Percentiles rank a stretch among this genome's conserved stretches.
These are phyloP conservation scores for Drosophila niveifrons DNA, from an alignment of 2,888 invertebrate genomes.

Conservation along the genomic window DNA sequence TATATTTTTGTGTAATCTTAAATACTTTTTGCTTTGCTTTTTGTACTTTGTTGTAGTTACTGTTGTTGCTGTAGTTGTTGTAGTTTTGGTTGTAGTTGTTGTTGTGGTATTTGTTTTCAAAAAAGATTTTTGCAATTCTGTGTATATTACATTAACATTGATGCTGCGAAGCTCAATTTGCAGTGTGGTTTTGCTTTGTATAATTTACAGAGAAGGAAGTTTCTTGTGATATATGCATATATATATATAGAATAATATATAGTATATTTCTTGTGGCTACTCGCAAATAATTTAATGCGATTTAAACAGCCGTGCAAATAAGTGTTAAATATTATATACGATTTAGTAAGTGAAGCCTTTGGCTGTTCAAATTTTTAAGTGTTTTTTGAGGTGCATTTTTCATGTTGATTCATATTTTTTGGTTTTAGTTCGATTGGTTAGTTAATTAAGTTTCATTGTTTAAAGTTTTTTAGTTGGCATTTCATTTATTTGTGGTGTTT, in stretches of 20 bases:
- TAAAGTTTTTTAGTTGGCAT: constrained; percentile 16
- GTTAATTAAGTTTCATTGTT: constrained; percentile 33
- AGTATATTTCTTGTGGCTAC: constrained; percentile 23
- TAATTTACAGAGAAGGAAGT: constrained; percentile 50
- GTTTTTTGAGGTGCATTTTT: constrained; percentile 33
- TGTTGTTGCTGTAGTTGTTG: constrained; percentile 12
- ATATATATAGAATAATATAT: constrained; percentile 10
- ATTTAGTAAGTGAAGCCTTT: constrained; percentile 8
- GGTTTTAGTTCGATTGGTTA: constrained; percentile 34
- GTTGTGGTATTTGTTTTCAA: constrained; percentile 41
- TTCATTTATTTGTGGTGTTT: constrained; percentile 72
- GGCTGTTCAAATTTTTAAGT: constrained; percentile 11
- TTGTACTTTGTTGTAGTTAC: constrained; percentile 10
- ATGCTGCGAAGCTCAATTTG: constrained; percentile 70
- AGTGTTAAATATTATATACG: constrained; percentile 18
- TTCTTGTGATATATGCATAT: constrained; percentile 28
- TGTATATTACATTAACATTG: constrained; percentile 49
- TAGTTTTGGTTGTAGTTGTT: constrained; percentile 38
- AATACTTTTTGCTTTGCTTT: constrained; percentile 40
- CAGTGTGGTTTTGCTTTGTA: constrained; percentile 57
- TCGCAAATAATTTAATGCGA: constrained; percentile 20
- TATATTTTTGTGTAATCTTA: constrained; percentile 41
- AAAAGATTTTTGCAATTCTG: constrained; percentile 49
- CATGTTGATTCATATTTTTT: constrained; percentile 29
- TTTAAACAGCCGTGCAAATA: constrained; percentile 45